These are phyloP conservation scores for Schizaphis graminum DNA, from an alignment of 2,888 invertebrate species.

Conservation along the genomic window DNA sequence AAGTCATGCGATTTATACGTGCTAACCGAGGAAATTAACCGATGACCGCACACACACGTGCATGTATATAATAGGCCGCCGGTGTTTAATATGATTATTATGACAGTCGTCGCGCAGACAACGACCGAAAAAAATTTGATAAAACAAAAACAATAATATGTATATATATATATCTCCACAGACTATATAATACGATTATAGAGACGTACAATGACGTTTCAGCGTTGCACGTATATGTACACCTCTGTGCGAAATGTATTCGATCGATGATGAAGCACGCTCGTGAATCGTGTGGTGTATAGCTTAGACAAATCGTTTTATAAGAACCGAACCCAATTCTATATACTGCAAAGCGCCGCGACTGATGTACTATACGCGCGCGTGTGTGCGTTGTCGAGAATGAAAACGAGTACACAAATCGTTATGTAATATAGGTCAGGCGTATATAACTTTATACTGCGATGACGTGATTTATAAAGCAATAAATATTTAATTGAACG, in stretches of 20 bases:
- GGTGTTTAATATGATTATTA: no score
- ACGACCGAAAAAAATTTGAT: no score
- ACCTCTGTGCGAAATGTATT: not conserved
- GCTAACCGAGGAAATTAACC: not conserved
- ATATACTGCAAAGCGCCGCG: not conserved
- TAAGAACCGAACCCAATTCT: not conserved
- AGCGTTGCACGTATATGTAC: not conserved
- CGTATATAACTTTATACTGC: not conserved
- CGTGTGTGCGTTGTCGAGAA: not conserved
- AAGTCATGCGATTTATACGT: not conserved
- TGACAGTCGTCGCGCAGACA: no score
- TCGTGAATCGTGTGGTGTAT: not conserved
- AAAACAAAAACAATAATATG: not conserved
- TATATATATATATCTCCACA: no score
- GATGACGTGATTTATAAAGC: slow-evolving; percentile 5
- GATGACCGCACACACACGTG: not conserved
- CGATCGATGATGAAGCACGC: not conserved
- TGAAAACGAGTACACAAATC: slow-evolving; percentile 15
- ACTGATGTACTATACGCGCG: not conserved
- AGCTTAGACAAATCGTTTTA: not conserved
- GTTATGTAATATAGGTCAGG: slow-evolving; percentile 1
- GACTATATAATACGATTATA: not conserved
- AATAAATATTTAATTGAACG: slow-evolving; percentile 45
- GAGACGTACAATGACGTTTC: not conserved
- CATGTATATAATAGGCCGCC: no score